These are phyloP conservation scores for Lumbricus terrestris DNA, from an alignment of 2,888 invertebrate species.

Conservation along the genomic window DNA sequence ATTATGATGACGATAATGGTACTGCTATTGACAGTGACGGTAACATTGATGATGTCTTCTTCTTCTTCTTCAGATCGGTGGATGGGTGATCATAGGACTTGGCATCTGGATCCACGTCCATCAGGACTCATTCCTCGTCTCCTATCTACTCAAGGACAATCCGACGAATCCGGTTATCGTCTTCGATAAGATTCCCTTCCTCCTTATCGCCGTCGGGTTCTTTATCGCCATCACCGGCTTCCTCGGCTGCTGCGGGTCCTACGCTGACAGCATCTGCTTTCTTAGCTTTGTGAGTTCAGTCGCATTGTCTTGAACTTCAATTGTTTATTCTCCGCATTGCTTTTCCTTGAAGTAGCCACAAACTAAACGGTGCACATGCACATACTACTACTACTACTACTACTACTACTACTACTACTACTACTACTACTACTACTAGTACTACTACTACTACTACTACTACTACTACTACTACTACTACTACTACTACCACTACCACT, in stretches of 20 bases:
- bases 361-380: too few relatives aligned
- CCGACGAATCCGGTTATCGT: conserved; percentile 26
- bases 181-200: conserved; percentile 28
- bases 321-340: background rate
- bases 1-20: too few relatives aligned
- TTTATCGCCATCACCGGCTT: conserved; percentile 21
- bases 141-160: conserved; percentile 21
- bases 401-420: too few relatives aligned
- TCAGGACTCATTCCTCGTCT: conserved; percentile 20
- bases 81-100: conserved; percentile 25
- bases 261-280: conserved; percentile 31
- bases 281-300: conserved; percentile 28
- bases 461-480: too few relatives aligned
- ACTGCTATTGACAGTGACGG: too few relatives aligned
- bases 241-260: conserved; percentile 31
- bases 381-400: too few relatives aligned
- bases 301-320: background rate
- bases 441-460: too few relatives aligned
- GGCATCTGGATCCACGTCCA: conserved; percentile 27
- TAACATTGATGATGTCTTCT: too few relatives aligned
- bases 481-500: too few relatives aligned
- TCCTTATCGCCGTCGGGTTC: conserved; percentile 23
- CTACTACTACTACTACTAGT: too few relatives aligned
- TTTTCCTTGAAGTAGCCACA: too few relatives aligned
- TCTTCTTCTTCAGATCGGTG: conserved; percentile 12